Base-by-base conservation (phyloP, 1,140 invertebrate genomes). In the Drosophila guanche region DNA sequence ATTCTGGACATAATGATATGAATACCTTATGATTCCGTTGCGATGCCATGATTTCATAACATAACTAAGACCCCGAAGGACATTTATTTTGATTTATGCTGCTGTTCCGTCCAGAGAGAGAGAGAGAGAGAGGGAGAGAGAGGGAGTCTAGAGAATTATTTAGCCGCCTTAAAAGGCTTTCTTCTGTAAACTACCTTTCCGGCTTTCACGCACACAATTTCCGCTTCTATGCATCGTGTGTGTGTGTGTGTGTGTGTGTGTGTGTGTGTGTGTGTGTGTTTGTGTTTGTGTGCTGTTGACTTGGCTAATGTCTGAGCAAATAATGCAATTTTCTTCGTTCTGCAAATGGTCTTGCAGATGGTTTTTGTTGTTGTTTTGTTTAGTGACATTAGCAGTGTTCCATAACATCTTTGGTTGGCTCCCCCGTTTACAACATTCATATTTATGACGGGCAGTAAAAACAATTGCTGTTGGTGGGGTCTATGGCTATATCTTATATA, bases 261-360 rank as follows among this genome's bases (percentile, higher is more conserved):
- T 20, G 62, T 58, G 59, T 47, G 22, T 6, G 29, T 33, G 14
- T n/a, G n/a, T n/a, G n/a, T n/a, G 62, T 61, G 16, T 20, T 0
- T 20, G 16, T 20, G 62, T 58, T 62, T 47, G 22, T 6, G 29
- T 33, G 14, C 45, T 89, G 47, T 89, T 89, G 69, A 89, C 84
- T 61, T 50, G 74, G 76, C 69, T 89, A 89, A 89, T 89, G 84
- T 83, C 57, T 84, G 59, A 22, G 80, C 57, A 89, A 89, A 89
- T 78, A 89, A 59, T 79, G 84, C 84, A 80, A 14, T 79, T 63
- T 63, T 72, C 53, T 45, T 46, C 58, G 61, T 4, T 10, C 29
- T 33, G 29, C 29, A 3, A 7, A 33, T 3, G 8, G 33, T 2
- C 33, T 12, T 4, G 29, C 33, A 37, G 8, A 37, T 3, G 3